These are phyloP conservation scores for Lordiphosa collinella DNA, from an alignment of 1,140 invertebrate species.

Conservation along the genomic window DNA sequence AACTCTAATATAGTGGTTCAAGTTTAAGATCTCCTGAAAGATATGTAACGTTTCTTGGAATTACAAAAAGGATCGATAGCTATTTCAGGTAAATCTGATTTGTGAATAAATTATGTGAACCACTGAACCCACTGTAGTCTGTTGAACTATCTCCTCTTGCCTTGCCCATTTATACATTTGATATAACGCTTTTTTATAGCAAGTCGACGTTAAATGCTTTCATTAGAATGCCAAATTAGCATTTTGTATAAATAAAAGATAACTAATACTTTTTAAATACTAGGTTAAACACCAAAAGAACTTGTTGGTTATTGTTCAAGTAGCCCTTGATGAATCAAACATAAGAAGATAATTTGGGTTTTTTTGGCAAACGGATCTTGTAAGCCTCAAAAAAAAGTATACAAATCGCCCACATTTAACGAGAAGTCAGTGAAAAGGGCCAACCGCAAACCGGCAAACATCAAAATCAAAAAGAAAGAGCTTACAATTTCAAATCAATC, in stretches of 20 bases:
- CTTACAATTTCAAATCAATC: constrained; percentile 26
- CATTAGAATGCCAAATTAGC: constrained; percentile 49
- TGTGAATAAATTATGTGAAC: no score
- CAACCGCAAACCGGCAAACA: constrained; percentile 21
- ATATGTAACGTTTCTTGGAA: no score
- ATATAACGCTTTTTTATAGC: constrained; percentile 25
- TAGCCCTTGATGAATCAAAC: constrained; percentile 24
- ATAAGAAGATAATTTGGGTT: constrained; percentile 36
- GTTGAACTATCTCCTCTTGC: background rate
- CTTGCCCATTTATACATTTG: constrained; percentile 10
- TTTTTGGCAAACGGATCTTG: constrained; percentile 40
- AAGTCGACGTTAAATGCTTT: constrained; percentile 51
- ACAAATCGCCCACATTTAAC: constrained; percentile 20
- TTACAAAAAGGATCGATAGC: no score
- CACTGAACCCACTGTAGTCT: no score
- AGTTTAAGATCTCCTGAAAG: no score
- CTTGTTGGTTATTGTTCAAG: constrained; percentile 20
- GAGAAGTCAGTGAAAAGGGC: constrained; percentile 15
- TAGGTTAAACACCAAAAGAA: constrained; percentile 21
- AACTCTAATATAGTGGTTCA: no score
- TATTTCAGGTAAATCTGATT: no score
- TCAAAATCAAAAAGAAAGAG: constrained; percentile 19
- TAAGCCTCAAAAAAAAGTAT: no score
- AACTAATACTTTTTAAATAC: background rate
- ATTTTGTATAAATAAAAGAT: constrained; percentile 14